These are phyloP conservation scores for Piaya cayana DNA, from an alignment of 2,113 vertebrate genomes.

Conservation along the genomic window DNA sequence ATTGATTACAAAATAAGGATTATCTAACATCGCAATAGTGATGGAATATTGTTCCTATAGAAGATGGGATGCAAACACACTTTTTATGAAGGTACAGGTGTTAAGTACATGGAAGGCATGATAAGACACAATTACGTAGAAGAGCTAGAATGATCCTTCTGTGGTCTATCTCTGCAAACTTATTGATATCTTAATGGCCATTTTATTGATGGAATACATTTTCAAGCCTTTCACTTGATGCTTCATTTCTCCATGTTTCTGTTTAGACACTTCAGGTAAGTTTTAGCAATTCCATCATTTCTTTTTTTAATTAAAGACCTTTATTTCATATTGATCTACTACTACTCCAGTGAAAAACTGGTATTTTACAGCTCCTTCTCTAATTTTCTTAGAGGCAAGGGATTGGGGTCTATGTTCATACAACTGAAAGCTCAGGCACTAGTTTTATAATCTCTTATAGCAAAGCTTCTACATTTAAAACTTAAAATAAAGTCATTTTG, in stretches of 20 bases:
- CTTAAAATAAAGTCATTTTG: background rate
- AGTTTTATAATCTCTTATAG: background rate
- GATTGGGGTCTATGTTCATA: background rate
- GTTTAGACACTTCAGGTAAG: background rate
- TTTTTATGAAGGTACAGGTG: background rate
- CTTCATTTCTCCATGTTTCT: background rate
- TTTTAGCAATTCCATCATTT: background rate
- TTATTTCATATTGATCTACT: background rate
- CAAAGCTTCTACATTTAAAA: background rate
- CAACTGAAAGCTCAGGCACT: background rate
- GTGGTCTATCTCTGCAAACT: background rate
- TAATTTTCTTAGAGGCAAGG: background rate
- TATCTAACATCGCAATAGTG: background rate
- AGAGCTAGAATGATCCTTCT: background rate
- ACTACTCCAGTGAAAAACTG: background rate
- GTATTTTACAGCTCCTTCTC: background rate
- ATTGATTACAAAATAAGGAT: background rate
- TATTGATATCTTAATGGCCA: background rate
- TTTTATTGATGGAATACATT: background rate
- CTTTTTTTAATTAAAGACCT: background rate
- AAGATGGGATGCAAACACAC: background rate
- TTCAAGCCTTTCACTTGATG: background rate
- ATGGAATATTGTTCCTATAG: background rate
- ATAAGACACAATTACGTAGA: background rate
- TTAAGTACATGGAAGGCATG: background rate